Conservation (phyloP, 2,797 vertebrate genomes). For the Pterois miles region DNA sequence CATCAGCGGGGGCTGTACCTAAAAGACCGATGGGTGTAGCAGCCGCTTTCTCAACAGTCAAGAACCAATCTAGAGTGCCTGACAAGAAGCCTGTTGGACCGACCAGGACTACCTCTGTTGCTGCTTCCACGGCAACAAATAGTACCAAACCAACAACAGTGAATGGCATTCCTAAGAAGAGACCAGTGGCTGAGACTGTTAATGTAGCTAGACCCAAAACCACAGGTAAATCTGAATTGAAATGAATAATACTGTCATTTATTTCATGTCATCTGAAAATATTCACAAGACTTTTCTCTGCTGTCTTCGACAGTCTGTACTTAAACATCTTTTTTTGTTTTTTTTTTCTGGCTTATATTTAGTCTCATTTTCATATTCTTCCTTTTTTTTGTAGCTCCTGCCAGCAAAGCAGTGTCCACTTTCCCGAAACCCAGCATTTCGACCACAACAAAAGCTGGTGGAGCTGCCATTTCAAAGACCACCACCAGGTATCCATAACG, state of each 20-base stretch:
- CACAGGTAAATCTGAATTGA: constrained; percentile 59
- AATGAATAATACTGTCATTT: background rate
- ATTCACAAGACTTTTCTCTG: background rate
- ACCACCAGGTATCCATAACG: constrained; percentile 78
- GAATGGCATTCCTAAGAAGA: constrained; percentile 56
- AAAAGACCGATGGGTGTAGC: constrained; percentile 59
- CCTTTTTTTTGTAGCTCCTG: constrained; percentile 35
- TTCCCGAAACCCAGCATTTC: constrained; percentile 57
- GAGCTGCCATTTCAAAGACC: constrained; percentile 62
- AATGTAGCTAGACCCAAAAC: constrained; percentile 70
- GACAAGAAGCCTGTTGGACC: constrained; percentile 69
- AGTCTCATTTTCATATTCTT: background rate
- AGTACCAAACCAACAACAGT: constrained; percentile 50
- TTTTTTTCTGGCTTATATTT: background rate
- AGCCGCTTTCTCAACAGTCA: constrained; percentile 34
- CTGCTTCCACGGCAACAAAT: constrained; percentile 53
- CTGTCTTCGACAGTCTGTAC: background rate
- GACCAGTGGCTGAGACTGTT: constrained; percentile 44
- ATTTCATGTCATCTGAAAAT: background rate
- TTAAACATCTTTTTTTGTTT: background rate
- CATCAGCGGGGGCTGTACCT: constrained; percentile 37
- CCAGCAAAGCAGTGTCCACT: constrained; percentile 53
- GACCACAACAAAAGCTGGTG: constrained; percentile 47
- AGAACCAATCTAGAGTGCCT: constrained; percentile 59
- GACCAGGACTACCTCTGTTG: constrained; percentile 47